Conservation (phyloP, 2,113 vertebrate genomes). For the Colossoma macropomum region DNA sequence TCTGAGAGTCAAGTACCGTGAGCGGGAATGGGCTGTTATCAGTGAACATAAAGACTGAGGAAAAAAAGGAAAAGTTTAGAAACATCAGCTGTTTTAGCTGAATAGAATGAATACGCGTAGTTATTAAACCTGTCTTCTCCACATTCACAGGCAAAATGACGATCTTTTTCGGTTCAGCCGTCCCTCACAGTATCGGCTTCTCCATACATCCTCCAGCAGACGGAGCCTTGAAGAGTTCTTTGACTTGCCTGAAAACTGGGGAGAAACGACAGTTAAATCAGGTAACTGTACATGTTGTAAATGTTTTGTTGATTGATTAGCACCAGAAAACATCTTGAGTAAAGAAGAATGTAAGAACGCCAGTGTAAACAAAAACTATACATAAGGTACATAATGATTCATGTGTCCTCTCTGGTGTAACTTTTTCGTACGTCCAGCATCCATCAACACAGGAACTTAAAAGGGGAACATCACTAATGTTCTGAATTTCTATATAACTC, state of each 20-base stretch:
- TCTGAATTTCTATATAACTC: no score
- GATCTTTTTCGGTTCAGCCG: background rate
- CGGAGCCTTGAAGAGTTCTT: slow-evolving; percentile 93
- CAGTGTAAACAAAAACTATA: no score
- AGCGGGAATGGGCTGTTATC: background rate
- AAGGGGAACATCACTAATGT: no score
- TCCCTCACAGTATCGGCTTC: slow-evolving; percentile 61
- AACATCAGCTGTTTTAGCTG: background rate
- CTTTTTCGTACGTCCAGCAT: no score
- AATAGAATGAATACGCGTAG: background rate
- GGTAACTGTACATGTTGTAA: slow-evolving; percentile 70
- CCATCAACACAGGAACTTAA: no score
- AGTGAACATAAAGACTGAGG: background rate
- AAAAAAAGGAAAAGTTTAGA: background rate
- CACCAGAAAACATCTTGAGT: background rate
- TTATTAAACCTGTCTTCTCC: background rate
- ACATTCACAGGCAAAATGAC: slow-evolving; percentile 2
- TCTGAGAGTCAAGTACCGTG: no score
- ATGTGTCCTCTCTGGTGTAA: no score
- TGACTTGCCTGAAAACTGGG: slow-evolving; percentile 91
- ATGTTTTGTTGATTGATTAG: background rate
- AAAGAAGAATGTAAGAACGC: background rate
- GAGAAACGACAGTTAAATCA: slow-evolving; percentile 87
- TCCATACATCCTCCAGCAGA: slow-evolving; percentile 81
- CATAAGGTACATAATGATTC: no score